Conservation (phyloP, 1,140 invertebrate genomes). For the Thereuonema tuberculata region DNA sequence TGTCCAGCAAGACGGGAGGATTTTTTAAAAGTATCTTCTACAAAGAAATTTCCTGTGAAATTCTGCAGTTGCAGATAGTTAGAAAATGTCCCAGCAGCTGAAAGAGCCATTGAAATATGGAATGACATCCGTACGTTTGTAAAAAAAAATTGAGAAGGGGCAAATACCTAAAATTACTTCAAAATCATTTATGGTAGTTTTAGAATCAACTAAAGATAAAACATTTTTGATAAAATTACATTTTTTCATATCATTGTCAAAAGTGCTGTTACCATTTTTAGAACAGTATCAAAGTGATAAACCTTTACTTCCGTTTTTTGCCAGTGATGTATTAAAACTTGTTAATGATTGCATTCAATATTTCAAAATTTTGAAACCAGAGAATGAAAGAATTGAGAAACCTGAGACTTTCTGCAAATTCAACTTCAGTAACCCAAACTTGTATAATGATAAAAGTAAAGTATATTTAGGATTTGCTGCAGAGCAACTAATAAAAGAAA, state of each 20-base stretch:
- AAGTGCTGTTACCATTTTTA: neutral
- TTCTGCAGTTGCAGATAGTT: neutral
- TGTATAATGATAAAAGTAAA: neutral
- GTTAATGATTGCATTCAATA: neutral
- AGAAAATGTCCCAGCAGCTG: conserved; percentile 1
- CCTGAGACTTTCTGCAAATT: neutral
- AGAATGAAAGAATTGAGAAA: neutral
- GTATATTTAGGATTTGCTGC: neutral
- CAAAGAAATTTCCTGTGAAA: neutral
- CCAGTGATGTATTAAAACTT: neutral
- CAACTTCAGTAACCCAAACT: neutral
- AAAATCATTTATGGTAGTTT: too few relatives aligned
- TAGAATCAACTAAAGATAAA: too few relatives aligned
- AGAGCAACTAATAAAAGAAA: neutral
- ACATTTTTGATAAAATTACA: too few relatives aligned
- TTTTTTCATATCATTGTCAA: neutral
- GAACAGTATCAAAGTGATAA: neutral
- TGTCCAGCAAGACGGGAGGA: neutral
- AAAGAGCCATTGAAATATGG: neutral
- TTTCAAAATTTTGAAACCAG: too few relatives aligned
- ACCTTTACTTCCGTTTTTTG: neutral
- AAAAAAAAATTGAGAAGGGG: neutral
- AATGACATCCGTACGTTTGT: neutral
- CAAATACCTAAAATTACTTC: neutral
- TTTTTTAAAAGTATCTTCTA: neutral